phyloP scores from a whole-genome alignment of 1,140 invertebrate genomes.

The Heliconius melpomene region DNA sequence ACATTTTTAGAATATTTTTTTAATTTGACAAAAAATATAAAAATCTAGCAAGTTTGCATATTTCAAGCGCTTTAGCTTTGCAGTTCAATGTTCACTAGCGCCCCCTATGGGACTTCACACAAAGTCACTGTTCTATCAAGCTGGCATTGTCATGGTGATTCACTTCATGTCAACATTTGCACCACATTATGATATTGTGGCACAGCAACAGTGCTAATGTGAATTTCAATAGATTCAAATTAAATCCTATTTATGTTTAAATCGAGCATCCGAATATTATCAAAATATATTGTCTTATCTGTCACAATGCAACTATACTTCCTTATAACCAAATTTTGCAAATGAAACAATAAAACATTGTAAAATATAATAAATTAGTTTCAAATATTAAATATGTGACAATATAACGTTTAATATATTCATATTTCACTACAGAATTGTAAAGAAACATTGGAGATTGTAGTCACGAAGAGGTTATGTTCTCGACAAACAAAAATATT shows the following conservation, averaged over 20 bases:
- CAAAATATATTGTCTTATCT: slow-evolving; percentile 13
- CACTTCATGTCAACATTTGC: slow-evolving; percentile 61
- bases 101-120: slow-evolving; percentile 59
- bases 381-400: background rate
- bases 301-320: slow-evolving; percentile 19
- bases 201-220: background rate
- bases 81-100: slow-evolving; percentile 48
- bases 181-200: slow-evolving; percentile 36
- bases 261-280: background rate
- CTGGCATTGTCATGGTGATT: slow-evolving; percentile 74
- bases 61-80: slow-evolving; percentile 17
- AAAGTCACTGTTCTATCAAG: slow-evolving; percentile 63
- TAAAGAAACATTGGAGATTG: slow-evolving; percentile 14
- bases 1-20: background rate
- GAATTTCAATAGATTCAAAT: background rate
- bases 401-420: background rate
- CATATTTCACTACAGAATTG: background rate
- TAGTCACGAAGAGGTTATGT: slow-evolving; percentile 71
- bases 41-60: slow-evolving; percentile 13
- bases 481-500: slow-evolving; percentile 79
- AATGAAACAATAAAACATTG: background rate
- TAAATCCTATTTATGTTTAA: background rate
- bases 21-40: background rate
- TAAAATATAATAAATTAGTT: background rate
- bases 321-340: background rate